Evolutionary conservation across 2,797 vertebrate species (phyloP).

Genomic region (Uromys caudimaculatus): DNA sequence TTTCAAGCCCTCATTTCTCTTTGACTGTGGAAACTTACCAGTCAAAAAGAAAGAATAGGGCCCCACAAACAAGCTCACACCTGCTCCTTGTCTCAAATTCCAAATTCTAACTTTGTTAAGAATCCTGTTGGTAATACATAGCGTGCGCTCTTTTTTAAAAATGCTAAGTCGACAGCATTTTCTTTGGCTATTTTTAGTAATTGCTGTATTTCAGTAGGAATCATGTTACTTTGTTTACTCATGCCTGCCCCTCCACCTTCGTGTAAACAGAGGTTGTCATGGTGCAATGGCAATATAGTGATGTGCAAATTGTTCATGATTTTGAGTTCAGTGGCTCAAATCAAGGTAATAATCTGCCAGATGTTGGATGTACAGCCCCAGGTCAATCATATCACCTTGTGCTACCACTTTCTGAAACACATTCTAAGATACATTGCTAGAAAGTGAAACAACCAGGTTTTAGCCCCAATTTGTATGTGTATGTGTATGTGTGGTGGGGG

Average conservation of each 20-base stretch:
- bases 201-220: not conserved
- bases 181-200: conserved; percentile 12
- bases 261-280: not conserved
- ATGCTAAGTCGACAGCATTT: not conserved
- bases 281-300: not conserved
- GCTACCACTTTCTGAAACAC: not conserved
- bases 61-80: not conserved
- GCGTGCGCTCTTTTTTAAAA: not conserved
- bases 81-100: not conserved
- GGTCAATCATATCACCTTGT: not conserved
- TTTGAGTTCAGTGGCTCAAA: not conserved
- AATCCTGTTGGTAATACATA: not conserved
- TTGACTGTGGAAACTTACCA: not conserved
- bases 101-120: conserved; percentile 2
- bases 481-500: not conserved
- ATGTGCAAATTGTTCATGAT: not conserved
- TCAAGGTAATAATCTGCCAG: not conserved
- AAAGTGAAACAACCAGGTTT: not conserved
- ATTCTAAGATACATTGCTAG: not conserved
- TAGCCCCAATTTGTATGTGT: not conserved
- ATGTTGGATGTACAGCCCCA: not conserved
- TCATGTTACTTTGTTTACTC: not conserved
- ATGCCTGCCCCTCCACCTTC: not conserved
- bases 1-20: not conserved
- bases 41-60: not conserved